Evolutionary conservation across 2,113 vertebrate species (phyloP), one percentile per base, ranked within the genome.

Genomic region (Notothenia coriiceps): DNA sequence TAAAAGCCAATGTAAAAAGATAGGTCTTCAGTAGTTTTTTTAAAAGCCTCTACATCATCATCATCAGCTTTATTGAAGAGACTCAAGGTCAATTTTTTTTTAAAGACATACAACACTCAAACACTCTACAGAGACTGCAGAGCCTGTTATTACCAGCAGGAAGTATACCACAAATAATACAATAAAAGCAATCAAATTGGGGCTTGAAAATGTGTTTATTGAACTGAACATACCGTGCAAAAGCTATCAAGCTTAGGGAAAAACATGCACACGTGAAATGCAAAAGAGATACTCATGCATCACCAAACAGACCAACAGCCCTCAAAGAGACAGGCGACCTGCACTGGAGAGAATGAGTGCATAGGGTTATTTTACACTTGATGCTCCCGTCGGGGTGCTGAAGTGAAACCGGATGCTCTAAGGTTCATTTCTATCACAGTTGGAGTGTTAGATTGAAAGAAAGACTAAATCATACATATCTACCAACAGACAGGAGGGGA

Each of bases 361-460:
- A 35, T 57, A 17, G 50, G 46, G 65, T 55, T 63, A 68, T 71
- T 83, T 74, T 77, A 63, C 74, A 82, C 55, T 63, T 15, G 1
- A 56, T 33, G 13, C 64, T 57, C 59, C 44, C 79, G 76, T 49
- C 10, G 0, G 54, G n/a, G 17, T 59, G 70, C 70, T 70, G 57
- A 64, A 47, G 69, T 14, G 52, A 44, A 86, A 80, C 43, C 20
- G 35, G 44, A 73, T 10, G 17, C 68, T 85, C 50, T 4, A 2
- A 62, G 67, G 74, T 84, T 79, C 5, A 75, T 81, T 84, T 74
- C 54, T 49, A 49, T 87, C 82, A 49, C 84, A 82, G 83, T 22
- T 75, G 74, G 79, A 82, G 73, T 44, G 65, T 67, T 54, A 62
- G 10, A 56, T 15, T 29, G 64, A 61, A 43, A 17, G 51, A 71